These are phyloP conservation scores for Parapristionchus giblindavisi DNA, from an alignment of 2,888 invertebrate genomes.

Conservation along the genomic window DNA sequence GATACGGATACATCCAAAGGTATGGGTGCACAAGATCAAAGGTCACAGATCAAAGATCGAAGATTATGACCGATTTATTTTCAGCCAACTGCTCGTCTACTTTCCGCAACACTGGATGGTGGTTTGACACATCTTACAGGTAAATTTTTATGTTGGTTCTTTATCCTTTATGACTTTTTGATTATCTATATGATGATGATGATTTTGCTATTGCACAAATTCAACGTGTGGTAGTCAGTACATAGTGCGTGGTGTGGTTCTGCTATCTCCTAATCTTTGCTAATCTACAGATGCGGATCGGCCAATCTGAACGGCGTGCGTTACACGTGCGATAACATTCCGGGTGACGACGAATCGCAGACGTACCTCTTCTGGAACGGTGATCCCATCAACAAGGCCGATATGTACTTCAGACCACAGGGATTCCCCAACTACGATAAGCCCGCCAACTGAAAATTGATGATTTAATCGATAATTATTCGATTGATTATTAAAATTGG, in stretches of 20 bases:
- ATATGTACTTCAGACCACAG: slow-evolving; percentile 51
- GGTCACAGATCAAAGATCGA: not conserved
- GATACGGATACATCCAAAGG: slow-evolving; percentile 41
- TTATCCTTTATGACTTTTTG: no score
- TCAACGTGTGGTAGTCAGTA: no score
- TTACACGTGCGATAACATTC: slow-evolving; percentile 50
- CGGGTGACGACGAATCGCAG: slow-evolving; percentile 44
- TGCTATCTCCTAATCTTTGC: no score
- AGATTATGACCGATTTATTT: not conserved
- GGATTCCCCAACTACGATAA: slow-evolving; percentile 53
- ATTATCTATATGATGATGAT: no score
- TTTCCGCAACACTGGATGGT: slow-evolving; percentile 61
- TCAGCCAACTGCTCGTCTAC: slow-evolving; percentile 45
- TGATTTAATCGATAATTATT: no score
- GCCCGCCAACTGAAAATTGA: no score
- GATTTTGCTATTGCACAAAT: no score
- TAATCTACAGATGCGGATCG: slow-evolving; percentile 54
- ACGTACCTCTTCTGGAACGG: slow-evolving; percentile 55
- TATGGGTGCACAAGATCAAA: not conserved
- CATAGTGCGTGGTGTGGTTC: no score
- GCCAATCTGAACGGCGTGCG: slow-evolving; percentile 60
- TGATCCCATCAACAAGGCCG: slow-evolving; percentile 50
- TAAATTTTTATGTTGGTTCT: no score
- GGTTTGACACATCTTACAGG: slow-evolving; percentile 49
- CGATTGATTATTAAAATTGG: no score